Percentiles rank a stretch among this genome's conserved stretches.
Evolutionary conservation across 2,797 vertebrate genomes (phyloP).

Genomic region (Potorous gilbertii): DNA sequence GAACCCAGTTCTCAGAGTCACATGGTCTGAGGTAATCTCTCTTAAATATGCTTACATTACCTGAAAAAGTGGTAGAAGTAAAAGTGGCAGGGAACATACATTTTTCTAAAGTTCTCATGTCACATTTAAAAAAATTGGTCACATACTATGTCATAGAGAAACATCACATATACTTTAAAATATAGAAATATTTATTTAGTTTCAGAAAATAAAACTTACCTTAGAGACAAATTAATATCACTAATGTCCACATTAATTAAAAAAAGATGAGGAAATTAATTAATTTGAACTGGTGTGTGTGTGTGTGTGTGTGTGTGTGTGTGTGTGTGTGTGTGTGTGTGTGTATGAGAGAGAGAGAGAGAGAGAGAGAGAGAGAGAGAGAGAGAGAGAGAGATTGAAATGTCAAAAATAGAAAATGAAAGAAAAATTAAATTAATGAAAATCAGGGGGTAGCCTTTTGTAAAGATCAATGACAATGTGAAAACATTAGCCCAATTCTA

Average conservation of each 20-base stretch:
- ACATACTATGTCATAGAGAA: background rate
- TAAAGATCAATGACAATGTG: background rate
- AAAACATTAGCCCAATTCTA: background rate
- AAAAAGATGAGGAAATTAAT: background rate
- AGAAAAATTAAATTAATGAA: background rate
- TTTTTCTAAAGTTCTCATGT: background rate
- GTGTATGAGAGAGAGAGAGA: background rate
- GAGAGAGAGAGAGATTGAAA: background rate
- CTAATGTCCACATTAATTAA: background rate
- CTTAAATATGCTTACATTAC: background rate
- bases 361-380: background rate
- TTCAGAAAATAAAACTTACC: background rate
- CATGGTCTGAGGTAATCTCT: background rate
- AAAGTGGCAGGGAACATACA: background rate
- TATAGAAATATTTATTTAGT: background rate
- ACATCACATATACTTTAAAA: background rate
- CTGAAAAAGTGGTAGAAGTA: background rate
- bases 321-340: background rate
- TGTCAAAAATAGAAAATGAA: background rate
- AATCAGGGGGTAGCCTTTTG: background rate
- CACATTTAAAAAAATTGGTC: background rate
- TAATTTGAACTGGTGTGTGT: background rate
- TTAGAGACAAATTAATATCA: background rate
- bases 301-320: background rate
- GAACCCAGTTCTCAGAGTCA: background rate